Evolutionary conservation across 2,888 invertebrate genomes (phyloP), one percentile per base, ranked within the genome.

Genomic region (Dasypolia templi): DNA sequence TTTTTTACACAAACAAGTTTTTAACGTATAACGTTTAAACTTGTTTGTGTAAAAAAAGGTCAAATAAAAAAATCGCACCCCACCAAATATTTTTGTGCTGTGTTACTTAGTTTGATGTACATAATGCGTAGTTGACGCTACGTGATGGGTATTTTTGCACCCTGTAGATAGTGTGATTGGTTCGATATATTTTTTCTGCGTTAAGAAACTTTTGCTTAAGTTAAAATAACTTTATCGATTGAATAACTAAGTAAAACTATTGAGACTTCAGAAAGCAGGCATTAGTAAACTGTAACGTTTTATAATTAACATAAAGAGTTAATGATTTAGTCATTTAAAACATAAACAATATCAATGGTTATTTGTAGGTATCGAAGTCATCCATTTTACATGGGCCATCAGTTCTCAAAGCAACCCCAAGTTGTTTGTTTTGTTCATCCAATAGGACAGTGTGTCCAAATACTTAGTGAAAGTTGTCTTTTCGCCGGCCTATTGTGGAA

Each of bases 391-490:
- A 55, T 7, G 7, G 53, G n/a, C n/a, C n/a, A n/a, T 17, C 0
- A 26, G 17, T 49, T 44, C n/a, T 29, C 17, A n/a, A 42, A 29
- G n/a, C 7, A 17, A 46, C 4, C 39, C 22, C 2, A 35, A 66
- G 35, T 49, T 51, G n/a, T n/a, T n/a, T n/a, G n/a, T 49, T 55
- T 64, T 82, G 3, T 22, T 17, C n/a, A 55, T 44, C 32, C 49
- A 5, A 4, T 1, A 22, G 0, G 22, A 4, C 88, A 1, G 87
- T 92, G 73, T 89, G 90, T 91, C 49, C 63, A 56, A 77, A 83
- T 88, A 87, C 89, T 89, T 88, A 86, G 84, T 86, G 87, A 92
- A 93, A 93, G 92, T 93, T 93, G 92, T 93, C 91, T 91, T 91
- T 89, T 89, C 89, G 89, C 81, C 89, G 85, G 91, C 90, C 92